Base-by-base conservation (phyloP, 2,888 invertebrate genomes). In the Thysanoteuthis rhombus region DNA sequence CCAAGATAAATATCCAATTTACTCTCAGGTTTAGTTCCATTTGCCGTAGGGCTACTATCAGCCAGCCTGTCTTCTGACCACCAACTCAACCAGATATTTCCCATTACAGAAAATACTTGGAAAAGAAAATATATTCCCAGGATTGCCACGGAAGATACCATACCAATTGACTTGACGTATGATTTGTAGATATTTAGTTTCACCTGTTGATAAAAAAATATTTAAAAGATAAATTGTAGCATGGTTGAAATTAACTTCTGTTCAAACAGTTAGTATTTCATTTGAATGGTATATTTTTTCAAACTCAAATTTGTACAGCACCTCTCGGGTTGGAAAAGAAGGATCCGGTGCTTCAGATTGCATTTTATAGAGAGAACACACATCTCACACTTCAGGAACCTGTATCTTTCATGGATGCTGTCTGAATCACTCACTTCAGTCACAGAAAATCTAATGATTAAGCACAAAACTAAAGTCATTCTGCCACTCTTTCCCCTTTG, bases 61-160 rank as follows among this genome's bases (percentile, higher is more conserved):
- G 91, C 91, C 39, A 91, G 22, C 58, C 93, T 42, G 93, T 95
- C 95, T 19, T 95, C 95, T 10, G 96, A 96, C 96, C 96, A 96
- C 28, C 94, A 90, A 92, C 96, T 95, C 16, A 96, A 94, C 96
- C 96, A 96, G 12, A 96, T 94, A 91, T 95, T 95, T 40, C 95
- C 94, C 90, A 95, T 94, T 2, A 96, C 94, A 36, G 94, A 92
- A 28, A 93, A 89, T 0, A 93, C 95, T 89, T 94, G 94, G 95
- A 95, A 95, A 93, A 94, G 32, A 16, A 93, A 94, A 95, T 94
- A 95, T 89, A 96, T 93, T 6, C 95, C 12, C 4, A 96, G 36
- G 32, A 96, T 95, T 12, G 96, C 36, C 12, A 95, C 0, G 22
- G 95, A 93, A 40, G 95, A 96, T 19, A 94, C 90, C 42, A 95